Evolutionary conservation across 1,140 invertebrate species (phyloP).

Genomic region (Conus ventricosus): DNA sequence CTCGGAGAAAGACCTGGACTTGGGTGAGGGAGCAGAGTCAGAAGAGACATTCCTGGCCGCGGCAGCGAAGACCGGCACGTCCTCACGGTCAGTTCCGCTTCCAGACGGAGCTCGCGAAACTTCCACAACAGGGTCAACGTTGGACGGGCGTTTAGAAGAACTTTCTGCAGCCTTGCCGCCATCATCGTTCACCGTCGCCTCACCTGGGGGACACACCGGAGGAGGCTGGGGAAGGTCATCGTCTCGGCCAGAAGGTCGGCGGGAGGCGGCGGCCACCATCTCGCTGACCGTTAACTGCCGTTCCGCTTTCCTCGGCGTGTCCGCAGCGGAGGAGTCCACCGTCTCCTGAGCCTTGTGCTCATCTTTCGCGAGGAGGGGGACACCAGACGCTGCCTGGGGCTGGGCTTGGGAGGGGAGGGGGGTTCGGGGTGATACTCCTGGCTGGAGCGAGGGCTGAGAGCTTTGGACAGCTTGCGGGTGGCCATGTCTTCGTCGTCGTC

Average conservation of each 20-base stretch:
- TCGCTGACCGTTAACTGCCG: conserved; percentile 8
- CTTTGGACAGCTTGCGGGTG: conserved; percentile 19
- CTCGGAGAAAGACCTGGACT: not conserved
- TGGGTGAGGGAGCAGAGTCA: not conserved
- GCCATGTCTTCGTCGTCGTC: conserved; percentile 29
- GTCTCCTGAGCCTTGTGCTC: not conserved
- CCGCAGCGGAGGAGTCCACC: not conserved
- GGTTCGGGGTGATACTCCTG: not conserved
- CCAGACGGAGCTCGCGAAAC: conserved; percentile 8
- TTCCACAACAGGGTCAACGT: not conserved
- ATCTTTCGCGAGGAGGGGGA: not conserved
- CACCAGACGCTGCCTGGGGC: not conserved
- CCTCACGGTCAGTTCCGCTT: not conserved
- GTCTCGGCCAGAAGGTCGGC: conserved; percentile 7
- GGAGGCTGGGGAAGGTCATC: conserved; percentile 16
- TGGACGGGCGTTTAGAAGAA: not conserved
- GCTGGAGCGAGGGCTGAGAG: conserved; percentile 23
- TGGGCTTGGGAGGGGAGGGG: conserved; percentile 6
- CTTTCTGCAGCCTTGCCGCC: not conserved
- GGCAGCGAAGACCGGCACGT: conserved; percentile 20
- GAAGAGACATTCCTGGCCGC: conserved; percentile 17
- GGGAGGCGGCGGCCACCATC: conserved; percentile 18
- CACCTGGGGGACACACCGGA: not conserved
- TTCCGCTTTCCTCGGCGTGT: conserved; percentile 19
- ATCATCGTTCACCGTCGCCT: not conserved